These are phyloP conservation scores for Margarornis squamiger DNA, from an alignment of 2,797 vertebrate genomes.

Conservation along the genomic window DNA sequence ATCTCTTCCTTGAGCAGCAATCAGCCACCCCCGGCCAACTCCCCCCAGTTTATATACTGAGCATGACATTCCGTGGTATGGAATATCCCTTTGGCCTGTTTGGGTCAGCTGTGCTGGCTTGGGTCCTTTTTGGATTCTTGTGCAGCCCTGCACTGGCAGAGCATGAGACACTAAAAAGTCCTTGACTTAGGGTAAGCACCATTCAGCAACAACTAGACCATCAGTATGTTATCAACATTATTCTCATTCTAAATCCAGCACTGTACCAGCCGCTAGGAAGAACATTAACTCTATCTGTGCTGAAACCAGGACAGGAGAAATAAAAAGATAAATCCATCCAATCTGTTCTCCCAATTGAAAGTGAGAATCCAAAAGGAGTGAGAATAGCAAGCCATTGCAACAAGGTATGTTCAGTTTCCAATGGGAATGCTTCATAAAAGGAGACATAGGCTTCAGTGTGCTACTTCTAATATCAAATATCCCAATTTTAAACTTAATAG, in stretches of 20 bases:
- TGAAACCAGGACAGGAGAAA: neutral
- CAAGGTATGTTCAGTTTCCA: neutral
- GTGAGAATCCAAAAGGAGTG: neutral
- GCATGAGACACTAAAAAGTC: neutral
- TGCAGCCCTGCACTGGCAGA: neutral
- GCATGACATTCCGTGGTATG: neutral
- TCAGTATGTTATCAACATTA: neutral
- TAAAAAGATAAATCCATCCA: neutral
- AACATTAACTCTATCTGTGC: neutral
- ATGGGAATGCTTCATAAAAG: neutral
- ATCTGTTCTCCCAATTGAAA: neutral
- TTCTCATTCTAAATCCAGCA: neutral
- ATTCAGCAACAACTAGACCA: neutral
- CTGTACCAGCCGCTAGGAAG: neutral
- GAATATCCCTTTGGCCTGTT: neutral
- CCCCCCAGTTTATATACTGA: neutral
- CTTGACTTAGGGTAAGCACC: neutral
- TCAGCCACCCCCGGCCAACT: rapidly evolving
- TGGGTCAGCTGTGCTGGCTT: neutral
- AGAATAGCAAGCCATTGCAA: neutral
- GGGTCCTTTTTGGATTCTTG: neutral
- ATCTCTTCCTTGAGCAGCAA: neutral
- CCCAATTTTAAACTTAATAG: neutral
- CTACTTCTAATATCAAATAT: neutral
- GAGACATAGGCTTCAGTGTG: neutral